A percentile compares a stretch with the other conserved stretches of the same genome.
Evolutionary conservation across 2,113 vertebrate species (phyloP).

Genomic region (Calonectris borealis): DNA sequence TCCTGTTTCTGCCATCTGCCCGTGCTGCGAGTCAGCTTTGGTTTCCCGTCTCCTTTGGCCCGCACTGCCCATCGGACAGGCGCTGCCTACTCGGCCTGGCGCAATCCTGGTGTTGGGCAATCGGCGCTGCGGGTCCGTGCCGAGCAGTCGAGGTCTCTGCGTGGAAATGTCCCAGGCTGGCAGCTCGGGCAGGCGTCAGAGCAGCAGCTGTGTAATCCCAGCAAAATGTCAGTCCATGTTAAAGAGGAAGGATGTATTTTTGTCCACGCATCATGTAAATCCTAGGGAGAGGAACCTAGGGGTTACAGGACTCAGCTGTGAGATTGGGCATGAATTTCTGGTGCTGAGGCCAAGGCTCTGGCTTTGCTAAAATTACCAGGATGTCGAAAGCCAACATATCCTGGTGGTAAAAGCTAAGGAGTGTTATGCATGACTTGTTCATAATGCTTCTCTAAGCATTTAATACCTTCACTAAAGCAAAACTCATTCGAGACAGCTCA

Average conservation of each 20-base stretch:
- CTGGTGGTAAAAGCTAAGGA: background rate
- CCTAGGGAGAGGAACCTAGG: background rate
- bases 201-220: background rate
- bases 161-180: rapidly evolving
- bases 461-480: background rate
- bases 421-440: background rate
- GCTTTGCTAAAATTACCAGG: background rate
- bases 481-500: background rate
- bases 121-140: rapidly evolving
- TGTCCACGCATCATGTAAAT: background rate
- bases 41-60: background rate
- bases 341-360: background rate
- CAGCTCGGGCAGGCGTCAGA: background rate
- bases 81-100: rapidly evolving
- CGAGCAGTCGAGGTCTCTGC: rapidly evolving
- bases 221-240: background rate
- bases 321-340: background rate
- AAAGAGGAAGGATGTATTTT: background rate
- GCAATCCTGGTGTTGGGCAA: background rate
- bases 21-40: background rate
- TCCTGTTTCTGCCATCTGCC: background rate
- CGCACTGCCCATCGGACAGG: rapidly evolving
- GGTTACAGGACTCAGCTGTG: background rate
- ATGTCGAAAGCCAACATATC: background rate
- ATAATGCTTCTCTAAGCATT: background rate